Evolutionary conservation across 2,113 vertebrate species (phyloP).

Genomic region (Corapipo altera): DNA sequence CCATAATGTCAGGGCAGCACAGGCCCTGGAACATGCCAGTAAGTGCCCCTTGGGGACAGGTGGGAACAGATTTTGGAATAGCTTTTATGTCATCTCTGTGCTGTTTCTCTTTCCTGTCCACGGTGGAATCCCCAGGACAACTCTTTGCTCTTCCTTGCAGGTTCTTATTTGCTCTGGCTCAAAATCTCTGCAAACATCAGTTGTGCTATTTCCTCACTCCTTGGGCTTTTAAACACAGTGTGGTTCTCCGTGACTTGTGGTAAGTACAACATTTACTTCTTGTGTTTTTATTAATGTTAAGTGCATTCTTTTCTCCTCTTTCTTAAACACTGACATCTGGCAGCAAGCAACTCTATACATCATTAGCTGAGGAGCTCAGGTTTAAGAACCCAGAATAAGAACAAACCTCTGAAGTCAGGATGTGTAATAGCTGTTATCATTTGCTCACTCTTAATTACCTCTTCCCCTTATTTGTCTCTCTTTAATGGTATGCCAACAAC

Average conservation of each 20-base stretch:
- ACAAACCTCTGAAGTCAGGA: conserved; percentile 35
- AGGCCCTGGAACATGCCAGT: not conserved
- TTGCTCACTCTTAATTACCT: conserved; percentile 61
- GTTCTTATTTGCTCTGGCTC: not conserved
- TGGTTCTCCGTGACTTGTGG: not conserved
- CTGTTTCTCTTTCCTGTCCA: not conserved
- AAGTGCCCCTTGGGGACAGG: not conserved
- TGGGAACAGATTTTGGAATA: not conserved
- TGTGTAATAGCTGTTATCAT: conserved; percentile 39
- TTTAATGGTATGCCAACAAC: conserved; percentile 65
- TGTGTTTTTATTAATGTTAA: not conserved
- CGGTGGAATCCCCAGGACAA: not conserved
- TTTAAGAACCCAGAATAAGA: not conserved
- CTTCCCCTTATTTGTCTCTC: conserved; percentile 65
- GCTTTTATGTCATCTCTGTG: not conserved
- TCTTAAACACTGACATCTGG: conserved; percentile 2
- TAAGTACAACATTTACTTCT: not conserved
- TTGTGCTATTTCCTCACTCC: not conserved
- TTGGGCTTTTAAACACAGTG: not conserved
- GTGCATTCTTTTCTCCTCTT: not conserved
- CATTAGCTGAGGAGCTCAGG: not conserved
- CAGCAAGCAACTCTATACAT: not conserved
- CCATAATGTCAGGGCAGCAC: not conserved
- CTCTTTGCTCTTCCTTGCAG: not conserved
- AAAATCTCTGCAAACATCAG: not conserved